Evolutionary conservation across 2,797 vertebrate genomes (phyloP), one percentile per base, ranked within the genome.

Genomic region (Spondyliosoma cantharus): DNA sequence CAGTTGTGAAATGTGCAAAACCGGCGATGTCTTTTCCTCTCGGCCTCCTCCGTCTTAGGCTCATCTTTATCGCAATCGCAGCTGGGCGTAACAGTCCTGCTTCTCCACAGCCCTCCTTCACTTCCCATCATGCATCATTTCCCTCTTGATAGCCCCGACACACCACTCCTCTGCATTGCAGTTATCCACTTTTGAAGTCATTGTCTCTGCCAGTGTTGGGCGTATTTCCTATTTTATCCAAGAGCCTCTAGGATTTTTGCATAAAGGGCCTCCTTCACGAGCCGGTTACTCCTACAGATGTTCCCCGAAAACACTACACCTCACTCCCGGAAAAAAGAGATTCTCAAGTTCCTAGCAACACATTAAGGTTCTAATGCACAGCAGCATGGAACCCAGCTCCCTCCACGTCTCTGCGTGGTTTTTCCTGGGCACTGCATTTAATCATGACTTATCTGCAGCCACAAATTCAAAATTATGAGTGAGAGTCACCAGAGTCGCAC

Each of bases 401-500:
- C 19, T 61, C 57, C 74, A 45, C 53, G 49, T 89, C 20, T 37
- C 56, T 70, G 43, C 49, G 4, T 73, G 52, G 76, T 13, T 29
- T 77, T 71, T 80, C 70, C 70, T 57, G 54, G 46, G 12, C 48
- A 57, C 74, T 52, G 49, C 69, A 42, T 86, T 74, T 72, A 71
- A 82, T 86, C 63, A 76, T 27, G 57, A 82, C 62, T 83, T 80
- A 81, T 86, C 63, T 60, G 60, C 74, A 71, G 74, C 50, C 64
- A 58, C 74, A 59, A 85, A 64, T 83, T 87, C 27, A 48, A 89
- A 87, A 88, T 83, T 64, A 74, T 83, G 83, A 90, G 86, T 77
- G 81, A 86, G 77, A 77, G 78, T 80, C 75, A 19, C 81, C 68
- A 76, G 71, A 65, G 66, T 80, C n/a, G 19, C 60, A 57, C 74